A percentile compares a stretch with the other conserved stretches of the same genome.
phyloP scores from a whole-genome alignment of 2,797 vertebrate species.

The Syngnathus rostellatus region DNA sequence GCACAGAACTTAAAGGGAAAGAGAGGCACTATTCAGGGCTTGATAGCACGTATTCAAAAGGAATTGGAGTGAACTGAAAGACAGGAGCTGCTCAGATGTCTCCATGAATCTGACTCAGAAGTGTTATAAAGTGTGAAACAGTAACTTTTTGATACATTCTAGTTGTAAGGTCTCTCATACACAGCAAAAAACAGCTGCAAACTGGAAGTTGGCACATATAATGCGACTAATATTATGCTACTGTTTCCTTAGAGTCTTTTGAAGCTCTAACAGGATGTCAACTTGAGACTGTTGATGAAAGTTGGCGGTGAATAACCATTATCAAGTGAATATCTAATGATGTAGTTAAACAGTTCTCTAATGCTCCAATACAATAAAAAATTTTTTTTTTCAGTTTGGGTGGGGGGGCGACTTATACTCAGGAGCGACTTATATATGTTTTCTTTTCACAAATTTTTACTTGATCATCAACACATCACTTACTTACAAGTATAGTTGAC shows the following conservation, averaged over 20 bases:
- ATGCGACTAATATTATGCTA: neutral
- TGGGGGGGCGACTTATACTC: too few relatives aligned
- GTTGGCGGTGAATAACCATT: neutral
- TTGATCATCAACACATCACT: too few relatives aligned
- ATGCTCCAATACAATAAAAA: neutral
- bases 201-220: neutral
- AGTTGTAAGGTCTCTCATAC: neutral
- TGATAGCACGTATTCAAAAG: neutral
- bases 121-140: neutral
- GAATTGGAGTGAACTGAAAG: neutral
- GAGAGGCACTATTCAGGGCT: constrained; percentile 18
- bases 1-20: constrained; percentile 14
- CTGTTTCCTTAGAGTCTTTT: neutral
- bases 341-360: neutral
- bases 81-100: neutral
- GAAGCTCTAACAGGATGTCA: neutral
- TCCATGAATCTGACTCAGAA: neutral
- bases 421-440: too few relatives aligned
- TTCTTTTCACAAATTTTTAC: too few relatives aligned
- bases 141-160: neutral
- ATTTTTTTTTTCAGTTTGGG: neutral
- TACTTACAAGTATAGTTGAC: too few relatives aligned
- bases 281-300: neutral
- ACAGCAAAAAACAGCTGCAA: neutral
- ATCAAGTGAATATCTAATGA: neutral